A percentile compares a stretch with the other conserved stretches of the same genome.
Conservation (phyloP, 2,888 invertebrate genomes). For the Conchocele bisecta region DNA sequence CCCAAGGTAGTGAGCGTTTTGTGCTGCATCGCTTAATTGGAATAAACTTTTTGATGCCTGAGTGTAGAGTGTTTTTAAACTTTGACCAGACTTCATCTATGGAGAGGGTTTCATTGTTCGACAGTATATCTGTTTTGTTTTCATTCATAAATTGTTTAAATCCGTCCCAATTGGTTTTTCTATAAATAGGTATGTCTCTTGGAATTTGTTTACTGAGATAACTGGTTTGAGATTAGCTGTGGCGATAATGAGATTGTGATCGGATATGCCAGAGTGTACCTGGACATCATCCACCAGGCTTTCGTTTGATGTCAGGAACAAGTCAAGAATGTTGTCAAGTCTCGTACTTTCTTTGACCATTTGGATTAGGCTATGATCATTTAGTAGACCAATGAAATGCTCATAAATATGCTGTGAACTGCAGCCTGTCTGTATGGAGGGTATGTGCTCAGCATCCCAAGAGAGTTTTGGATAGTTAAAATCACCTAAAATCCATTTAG, state of each 20-base stretch:
- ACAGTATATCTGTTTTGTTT: background rate
- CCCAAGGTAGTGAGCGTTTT: background rate
- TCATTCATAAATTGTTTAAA: conserved; percentile 1
- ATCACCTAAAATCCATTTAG: background rate
- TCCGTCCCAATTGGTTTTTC: conserved; percentile 2
- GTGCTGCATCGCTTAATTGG: background rate
- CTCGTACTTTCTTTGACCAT: conserved; percentile 23
- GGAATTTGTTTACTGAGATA: background rate
- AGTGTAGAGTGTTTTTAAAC: background rate
- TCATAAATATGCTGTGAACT: background rate
- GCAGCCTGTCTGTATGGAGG: conserved; percentile 1
- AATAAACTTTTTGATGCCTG: background rate
- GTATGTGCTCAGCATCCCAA: conserved; percentile 6
- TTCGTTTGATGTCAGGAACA: conserved; percentile 10
- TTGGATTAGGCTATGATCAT: conserved; percentile 14
- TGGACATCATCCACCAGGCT: conserved; percentile 6
- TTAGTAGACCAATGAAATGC: background rate
- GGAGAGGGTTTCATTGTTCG: background rate
- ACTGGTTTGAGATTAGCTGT: background rate
- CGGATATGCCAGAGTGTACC: background rate
- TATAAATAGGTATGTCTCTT: background rate
- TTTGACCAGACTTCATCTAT: background rate
- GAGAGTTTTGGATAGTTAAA: conserved; percentile 17
- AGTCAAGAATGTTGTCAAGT: background rate
- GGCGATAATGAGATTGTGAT: conserved; percentile 3